These are phyloP conservation scores for Somateria mollissima DNA, from an alignment of 2,797 vertebrate species.

Conservation along the genomic window DNA sequence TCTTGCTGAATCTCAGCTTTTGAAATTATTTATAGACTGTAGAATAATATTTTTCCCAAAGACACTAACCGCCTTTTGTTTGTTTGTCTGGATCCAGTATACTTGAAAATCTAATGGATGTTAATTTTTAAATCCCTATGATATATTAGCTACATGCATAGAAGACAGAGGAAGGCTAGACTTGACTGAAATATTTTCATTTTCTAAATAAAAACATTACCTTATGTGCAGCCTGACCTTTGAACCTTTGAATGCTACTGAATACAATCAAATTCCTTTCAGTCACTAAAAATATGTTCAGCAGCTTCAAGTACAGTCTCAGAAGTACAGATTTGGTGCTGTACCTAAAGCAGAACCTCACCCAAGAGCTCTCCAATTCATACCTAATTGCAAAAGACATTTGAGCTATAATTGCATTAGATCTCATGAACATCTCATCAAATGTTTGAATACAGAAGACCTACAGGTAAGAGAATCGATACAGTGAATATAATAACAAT, in stretches of 20 bases:
- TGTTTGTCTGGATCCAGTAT: background rate
- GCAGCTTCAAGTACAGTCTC: background rate
- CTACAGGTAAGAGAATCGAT: background rate
- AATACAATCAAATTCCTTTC: background rate
- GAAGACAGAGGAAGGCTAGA: background rate
- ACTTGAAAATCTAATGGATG: background rate
- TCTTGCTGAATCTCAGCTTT: background rate
- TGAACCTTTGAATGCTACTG: background rate
- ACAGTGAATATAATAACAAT: background rate
- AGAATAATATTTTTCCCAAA: background rate
- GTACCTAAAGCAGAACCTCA: background rate
- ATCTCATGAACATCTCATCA: background rate
- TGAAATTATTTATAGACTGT: background rate
- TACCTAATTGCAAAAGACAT: background rate
- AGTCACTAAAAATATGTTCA: background rate
- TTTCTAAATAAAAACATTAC: background rate
- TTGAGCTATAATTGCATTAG: background rate
- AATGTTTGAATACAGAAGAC: background rate
- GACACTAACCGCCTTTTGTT: background rate
- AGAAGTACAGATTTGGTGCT: background rate
- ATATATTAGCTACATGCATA: background rate
- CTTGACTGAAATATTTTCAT: background rate
- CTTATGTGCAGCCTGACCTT: background rate
- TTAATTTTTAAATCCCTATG: background rate
- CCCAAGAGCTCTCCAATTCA: background rate